Evolutionary conservation across 2,113 vertebrate species (phyloP).

Genomic region (Bubo blakistoni): DNA sequence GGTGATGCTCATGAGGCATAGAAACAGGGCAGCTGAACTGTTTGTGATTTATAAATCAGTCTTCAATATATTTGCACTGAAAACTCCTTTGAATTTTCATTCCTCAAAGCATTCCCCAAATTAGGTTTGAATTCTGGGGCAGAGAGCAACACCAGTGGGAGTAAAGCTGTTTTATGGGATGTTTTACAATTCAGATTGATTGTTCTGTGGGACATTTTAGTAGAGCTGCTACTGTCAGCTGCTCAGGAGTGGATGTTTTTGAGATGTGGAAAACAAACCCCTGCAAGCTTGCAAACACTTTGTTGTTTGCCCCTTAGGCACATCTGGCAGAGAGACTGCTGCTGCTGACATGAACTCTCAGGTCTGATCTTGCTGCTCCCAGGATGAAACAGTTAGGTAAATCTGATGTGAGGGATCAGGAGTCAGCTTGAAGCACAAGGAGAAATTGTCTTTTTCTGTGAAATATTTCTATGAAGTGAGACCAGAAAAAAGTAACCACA

Average conservation of each 20-base stretch:
- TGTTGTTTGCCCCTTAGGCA: constrained; percentile 36
- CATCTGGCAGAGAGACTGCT: constrained; percentile 42
- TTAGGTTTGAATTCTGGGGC: neutral
- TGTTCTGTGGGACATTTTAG: neutral
- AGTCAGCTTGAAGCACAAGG: constrained; percentile 28
- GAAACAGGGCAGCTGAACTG: neutral
- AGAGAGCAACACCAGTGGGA: neutral
- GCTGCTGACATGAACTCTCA: neutral
- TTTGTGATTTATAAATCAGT: neutral
- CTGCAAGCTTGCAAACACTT: constrained; percentile 45
- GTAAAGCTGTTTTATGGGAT: neutral
- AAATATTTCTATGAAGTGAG: constrained; percentile 64
- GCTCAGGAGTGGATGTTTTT: constrained; percentile 25
- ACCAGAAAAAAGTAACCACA: constrained; percentile 4
- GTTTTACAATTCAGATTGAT: constrained; percentile 38
- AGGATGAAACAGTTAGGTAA: constrained; percentile 62
- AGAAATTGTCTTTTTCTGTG: constrained; percentile 51
- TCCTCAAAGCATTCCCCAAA: neutral
- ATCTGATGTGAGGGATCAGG: constrained; percentile 35
- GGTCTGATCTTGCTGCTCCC: constrained; percentile 38
- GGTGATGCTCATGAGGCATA: neutral
- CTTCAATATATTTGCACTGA: neutral
- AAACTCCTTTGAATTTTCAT: neutral
- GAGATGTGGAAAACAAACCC: constrained; percentile 32
- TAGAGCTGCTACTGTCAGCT: constrained; percentile 38